Percentiles rank a stretch among this genome's conserved stretches.
phyloP scores from a whole-genome alignment of 2,888 invertebrate genomes.

The Pemphredon lugubris region DNA sequence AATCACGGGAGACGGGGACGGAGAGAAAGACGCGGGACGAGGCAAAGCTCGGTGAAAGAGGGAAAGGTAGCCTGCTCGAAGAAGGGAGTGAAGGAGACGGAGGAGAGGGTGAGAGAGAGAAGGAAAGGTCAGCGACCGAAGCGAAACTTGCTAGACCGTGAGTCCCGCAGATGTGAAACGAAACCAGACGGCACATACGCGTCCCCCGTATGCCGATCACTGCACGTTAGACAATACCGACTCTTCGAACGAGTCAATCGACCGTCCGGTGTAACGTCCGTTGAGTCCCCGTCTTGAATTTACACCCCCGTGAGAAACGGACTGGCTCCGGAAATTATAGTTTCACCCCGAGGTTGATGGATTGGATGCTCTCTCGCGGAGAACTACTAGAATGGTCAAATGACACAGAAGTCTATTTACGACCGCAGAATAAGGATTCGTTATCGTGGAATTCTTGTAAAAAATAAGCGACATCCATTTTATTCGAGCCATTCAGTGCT shows the following conservation, averaged over 20 bases:
- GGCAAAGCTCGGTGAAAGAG: constrained; percentile 20
- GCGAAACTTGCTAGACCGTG: constrained; percentile 77
- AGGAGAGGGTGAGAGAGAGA: constrained; percentile 55
- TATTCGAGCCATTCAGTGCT: no score
- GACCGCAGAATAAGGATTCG: no score
- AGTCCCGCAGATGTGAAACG: constrained; percentile 69
- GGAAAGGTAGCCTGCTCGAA: constrained; percentile 40
- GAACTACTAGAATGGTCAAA: no score
- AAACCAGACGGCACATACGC: constrained; percentile 61
- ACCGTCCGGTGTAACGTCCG: constrained; percentile 5
- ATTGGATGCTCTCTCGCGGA: no score
- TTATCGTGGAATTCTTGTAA: no score
- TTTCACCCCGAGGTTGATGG: no score
- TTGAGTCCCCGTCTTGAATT: not conserved
- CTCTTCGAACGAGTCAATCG: constrained; percentile 14
- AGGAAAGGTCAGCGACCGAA: constrained; percentile 73
- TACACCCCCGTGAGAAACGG: no score
- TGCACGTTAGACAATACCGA: constrained; percentile 47
- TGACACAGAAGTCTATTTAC: no score
- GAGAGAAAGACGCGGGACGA: not conserved
- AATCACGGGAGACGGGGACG: constrained; percentile 5
- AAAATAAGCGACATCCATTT: no score
- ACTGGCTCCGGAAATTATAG: no score
- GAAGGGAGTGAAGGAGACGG: constrained; percentile 34
- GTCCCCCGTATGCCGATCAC: constrained; percentile 46